Percentiles rank a stretch among this genome's conserved stretches.
These are phyloP conservation scores for Drosophila takahashii DNA, from an alignment of 1,140 invertebrate species.

Conservation along the genomic window DNA sequence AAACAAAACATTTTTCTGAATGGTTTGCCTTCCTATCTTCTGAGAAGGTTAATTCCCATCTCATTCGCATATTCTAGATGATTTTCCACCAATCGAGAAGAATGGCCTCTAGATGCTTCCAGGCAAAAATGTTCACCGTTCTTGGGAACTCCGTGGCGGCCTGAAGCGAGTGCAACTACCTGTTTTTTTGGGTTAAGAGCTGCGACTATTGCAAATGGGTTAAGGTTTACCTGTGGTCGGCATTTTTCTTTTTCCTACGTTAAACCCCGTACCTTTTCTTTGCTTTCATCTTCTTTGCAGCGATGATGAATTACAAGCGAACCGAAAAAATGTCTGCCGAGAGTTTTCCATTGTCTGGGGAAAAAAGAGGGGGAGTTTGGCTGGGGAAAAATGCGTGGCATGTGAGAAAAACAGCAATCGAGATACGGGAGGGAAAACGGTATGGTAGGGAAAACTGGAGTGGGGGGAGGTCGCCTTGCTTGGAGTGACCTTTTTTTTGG, in stretches of 20 bases:
- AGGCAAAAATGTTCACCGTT: slow-evolving; percentile 22
- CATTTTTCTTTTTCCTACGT: slow-evolving; percentile 22
- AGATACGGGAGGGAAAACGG: slow-evolving; percentile 42
- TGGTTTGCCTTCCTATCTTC: slow-evolving; percentile 13
- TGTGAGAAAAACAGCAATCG: slow-evolving; percentile 73
- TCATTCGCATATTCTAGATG: slow-evolving; percentile 21
- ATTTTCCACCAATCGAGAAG: slow-evolving; percentile 22
- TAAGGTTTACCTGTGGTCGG: slow-evolving; percentile 60
- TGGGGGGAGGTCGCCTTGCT: slow-evolving; percentile 35
- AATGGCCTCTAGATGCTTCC: slow-evolving; percentile 10
- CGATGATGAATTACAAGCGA: slow-evolving; percentile 68
- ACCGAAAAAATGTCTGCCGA: slow-evolving; percentile 51
- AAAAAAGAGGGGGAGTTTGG: slow-evolving; percentile 1
- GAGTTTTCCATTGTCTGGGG: slow-evolving; percentile 57
- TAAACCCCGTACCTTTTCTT: slow-evolving; percentile 40
- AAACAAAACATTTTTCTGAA: slow-evolving; percentile 16
- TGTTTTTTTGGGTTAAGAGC: slow-evolving; percentile 48
- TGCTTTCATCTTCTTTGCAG: slow-evolving; percentile 47
- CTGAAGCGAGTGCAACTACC: slow-evolving; percentile 17
- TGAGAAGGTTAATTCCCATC: slow-evolving; percentile 15
- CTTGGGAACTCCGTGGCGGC: slow-evolving; percentile 17
- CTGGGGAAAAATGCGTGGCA: slow-evolving; percentile 68
- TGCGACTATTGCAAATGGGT: slow-evolving; percentile 52
- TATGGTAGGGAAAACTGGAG: slow-evolving; percentile 18
- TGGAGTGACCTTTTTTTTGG: slow-evolving; percentile 65